These are phyloP conservation scores for Drosophila auraria DNA, from an alignment of 1,140 invertebrate species.

Conservation along the genomic window DNA sequence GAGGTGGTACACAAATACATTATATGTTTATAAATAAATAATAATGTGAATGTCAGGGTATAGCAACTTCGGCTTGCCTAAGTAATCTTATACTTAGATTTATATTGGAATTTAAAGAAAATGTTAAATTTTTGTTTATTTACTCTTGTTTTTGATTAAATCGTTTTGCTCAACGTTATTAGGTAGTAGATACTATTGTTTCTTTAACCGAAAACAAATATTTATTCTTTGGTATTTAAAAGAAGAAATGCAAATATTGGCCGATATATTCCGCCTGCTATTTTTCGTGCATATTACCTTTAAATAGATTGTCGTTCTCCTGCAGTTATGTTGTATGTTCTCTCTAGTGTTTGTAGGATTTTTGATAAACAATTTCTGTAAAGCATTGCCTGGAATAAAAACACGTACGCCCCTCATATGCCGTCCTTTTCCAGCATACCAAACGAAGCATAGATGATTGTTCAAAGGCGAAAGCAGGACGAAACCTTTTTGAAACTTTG, in stretches of 20 bases:
- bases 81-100: too few relatives aligned
- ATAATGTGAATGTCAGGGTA: too few relatives aligned
- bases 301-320: not conserved
- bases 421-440: conserved; percentile 31
- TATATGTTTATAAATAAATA: too few relatives aligned
- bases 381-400: conserved; percentile 11
- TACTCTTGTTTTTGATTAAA: too few relatives aligned
- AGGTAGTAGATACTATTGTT: too few relatives aligned
- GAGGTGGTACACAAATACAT: too few relatives aligned
- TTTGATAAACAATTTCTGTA: conserved; percentile 12
- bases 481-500: conserved; percentile 15
- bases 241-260: not conserved
- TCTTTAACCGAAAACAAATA: not conserved
- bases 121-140: too few relatives aligned
- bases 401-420: conserved; percentile 3
- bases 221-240: not conserved
- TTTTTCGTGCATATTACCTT: conserved; percentile 40
- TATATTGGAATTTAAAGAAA: too few relatives aligned
- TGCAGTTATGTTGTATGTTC: not conserved
- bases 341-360: not conserved
- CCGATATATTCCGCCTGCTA: not conserved
- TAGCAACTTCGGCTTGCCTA: too few relatives aligned
- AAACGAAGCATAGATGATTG: not conserved
- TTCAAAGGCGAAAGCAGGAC: conserved; percentile 44
- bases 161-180: too few relatives aligned